Conservation (phyloP, 1,140 invertebrate genomes). For the Onthophagus taurus region DNA sequence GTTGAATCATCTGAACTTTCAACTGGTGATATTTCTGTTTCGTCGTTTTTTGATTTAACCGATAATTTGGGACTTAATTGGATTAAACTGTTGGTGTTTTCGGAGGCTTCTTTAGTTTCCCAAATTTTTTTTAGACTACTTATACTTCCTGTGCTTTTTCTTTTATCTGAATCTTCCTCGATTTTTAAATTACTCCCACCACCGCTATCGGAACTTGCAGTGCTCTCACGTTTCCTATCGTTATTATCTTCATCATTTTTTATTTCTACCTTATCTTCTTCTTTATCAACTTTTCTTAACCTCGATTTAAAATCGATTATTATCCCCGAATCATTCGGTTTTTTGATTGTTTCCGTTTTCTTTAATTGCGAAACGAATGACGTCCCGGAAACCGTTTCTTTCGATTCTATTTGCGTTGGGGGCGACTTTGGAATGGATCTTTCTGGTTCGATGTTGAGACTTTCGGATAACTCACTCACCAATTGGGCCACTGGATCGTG, state of each 20-base stretch:
- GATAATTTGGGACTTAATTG: slow-evolving; percentile 56
- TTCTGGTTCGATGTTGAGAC: slow-evolving; percentile 44
- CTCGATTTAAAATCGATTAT: slow-evolving; percentile 80
- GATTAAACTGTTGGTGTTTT: slow-evolving; percentile 24
- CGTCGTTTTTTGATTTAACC: slow-evolving; percentile 37
- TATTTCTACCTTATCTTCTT: slow-evolving; percentile 37
- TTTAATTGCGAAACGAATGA: slow-evolving; percentile 30
- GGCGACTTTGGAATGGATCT: neutral
- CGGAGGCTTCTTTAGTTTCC: slow-evolving; percentile 61
- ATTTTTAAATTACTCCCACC: slow-evolving; percentile 36
- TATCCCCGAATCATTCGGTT: slow-evolving; percentile 24
- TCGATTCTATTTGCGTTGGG: slow-evolving; percentile 2
- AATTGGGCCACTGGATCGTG: slow-evolving; percentile 66
- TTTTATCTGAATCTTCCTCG: slow-evolving; percentile 70
- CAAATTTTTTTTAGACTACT: slow-evolving; percentile 86
- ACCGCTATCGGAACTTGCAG: slow-evolving; percentile 32
- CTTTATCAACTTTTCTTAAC: slow-evolving; percentile 66
- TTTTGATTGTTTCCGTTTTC: slow-evolving; percentile 32
- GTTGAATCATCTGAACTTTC: slow-evolving; percentile 30
- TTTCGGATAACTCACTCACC: slow-evolving; percentile 61
- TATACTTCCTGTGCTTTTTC: slow-evolving; percentile 87
- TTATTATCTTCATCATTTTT: slow-evolving; percentile 38
- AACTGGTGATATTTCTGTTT: slow-evolving; percentile 26
- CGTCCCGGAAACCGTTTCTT: neutral
- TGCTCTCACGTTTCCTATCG: slow-evolving; percentile 35